Base-by-base conservation (phyloP, 2,797 vertebrate species). In the Oophaga sylvatica region DNA sequence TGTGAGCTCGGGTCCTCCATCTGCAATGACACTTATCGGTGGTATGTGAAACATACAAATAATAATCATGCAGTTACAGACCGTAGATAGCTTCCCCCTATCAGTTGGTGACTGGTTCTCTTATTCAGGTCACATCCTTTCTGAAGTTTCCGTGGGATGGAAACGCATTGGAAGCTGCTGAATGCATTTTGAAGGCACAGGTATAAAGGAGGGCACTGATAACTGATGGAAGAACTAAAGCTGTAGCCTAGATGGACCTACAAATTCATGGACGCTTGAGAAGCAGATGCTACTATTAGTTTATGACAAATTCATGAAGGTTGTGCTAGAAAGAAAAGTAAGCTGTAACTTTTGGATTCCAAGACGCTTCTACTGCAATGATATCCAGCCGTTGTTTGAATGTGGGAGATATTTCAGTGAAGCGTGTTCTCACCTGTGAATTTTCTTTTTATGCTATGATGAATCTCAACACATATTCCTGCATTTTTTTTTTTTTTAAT, bases 401-500 rank as follows among this genome's bases (percentile, higher is more conserved):
- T 48, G 35, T 73, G 57, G 53, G 59, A 35, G 67, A 35, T 29
- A 83, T 35, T 84, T 71, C 22, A 76, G 62, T 84, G 63, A 84
- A 26, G 9, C 20, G 26, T 41, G 15, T 81, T 26, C 62, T 26
- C 12, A 29, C 41, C 79, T 81, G 79, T 80, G 79, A 65, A 22
- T 63, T 80, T 62, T 13, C 11, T 65, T 63, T 41, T 22, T 41
- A 22, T 11, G 63, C 20, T 80, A 80, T 80, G 22, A 20, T 63
- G 1, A n/a, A 63, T 63, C 6, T 48, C 57, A 6, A 17, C 41
- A 35, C 48, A 48, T 62, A 15, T 62, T 35, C 48, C 41, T 5
- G 3, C 10, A 1, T 17, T 4, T 56, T 26, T 7, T 3, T 53
- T 76, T 77, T 31, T 11, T 31, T 31, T 29, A 29, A 79, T 31